Percentiles rank a stretch among this genome's conserved stretches.
Evolutionary conservation across 2,888 invertebrate genomes (phyloP).

Genomic region (Entomobrya multifasciata): DNA sequence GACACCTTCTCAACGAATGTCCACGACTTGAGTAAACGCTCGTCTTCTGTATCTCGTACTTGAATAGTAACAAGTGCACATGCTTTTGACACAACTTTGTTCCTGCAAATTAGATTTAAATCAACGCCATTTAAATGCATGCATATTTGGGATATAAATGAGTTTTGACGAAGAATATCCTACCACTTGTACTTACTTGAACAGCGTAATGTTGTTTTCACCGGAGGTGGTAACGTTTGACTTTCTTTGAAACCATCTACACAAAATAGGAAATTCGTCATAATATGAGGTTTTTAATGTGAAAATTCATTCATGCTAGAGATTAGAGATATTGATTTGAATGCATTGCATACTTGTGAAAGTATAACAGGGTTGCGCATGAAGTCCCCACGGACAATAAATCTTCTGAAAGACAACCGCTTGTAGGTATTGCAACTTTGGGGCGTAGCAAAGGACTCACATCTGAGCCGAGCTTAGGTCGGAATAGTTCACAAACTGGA

Average conservation of each 20-base stretch:
- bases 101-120: constrained; percentile 82
- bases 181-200: no score
- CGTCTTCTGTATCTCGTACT: constrained; percentile 84
- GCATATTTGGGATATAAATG: no score
- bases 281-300: no score
- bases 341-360: constrained; percentile 83
- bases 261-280: no score
- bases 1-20: constrained; percentile 82
- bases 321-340: no score
- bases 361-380: constrained; percentile 86
- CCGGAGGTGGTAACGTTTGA: background rate
- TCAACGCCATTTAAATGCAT: no score
- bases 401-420: constrained; percentile 74
- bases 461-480: constrained; percentile 67
- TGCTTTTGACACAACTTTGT: constrained; percentile 85
- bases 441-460: constrained; percentile 70
- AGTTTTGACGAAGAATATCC: no score
- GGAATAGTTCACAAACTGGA: constrained; percentile 71
- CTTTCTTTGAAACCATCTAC: constrained; percentile 55
- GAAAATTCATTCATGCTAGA: no score
- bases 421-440: constrained; percentile 74
- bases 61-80: constrained; percentile 85
- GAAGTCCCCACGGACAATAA: constrained; percentile 77
- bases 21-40: constrained; percentile 85
- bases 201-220: constrained; percentile 49